Evolutionary conservation across 2,113 vertebrate genomes (phyloP).

Genomic region (Boulengerochromis microlepis): DNA sequence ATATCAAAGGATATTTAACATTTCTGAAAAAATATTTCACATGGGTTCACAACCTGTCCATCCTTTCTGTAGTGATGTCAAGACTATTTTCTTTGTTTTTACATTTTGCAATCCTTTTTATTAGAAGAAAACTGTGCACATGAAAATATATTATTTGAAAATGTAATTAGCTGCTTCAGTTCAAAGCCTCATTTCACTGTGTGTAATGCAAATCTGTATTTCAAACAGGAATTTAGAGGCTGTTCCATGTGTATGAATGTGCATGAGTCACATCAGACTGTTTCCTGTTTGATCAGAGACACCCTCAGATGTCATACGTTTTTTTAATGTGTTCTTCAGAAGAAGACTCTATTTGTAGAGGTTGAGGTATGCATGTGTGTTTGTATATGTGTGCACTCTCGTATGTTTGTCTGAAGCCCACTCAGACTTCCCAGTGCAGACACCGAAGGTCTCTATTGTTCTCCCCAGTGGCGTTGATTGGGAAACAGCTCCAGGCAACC

Average conservation of each 20-base stretch:
- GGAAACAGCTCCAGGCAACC: slow-evolving; percentile 63
- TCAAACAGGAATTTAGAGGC: slow-evolving; percentile 1
- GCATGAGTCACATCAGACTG: slow-evolving; percentile 34
- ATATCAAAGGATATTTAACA: neutral
- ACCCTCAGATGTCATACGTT: slow-evolving; percentile 24
- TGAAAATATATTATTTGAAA: neutral
- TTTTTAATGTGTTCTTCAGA: slow-evolving; percentile 39
- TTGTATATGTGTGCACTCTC: neutral
- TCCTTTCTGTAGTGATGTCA: neutral
- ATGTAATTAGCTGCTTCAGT: neutral
- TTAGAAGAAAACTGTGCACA: neutral
- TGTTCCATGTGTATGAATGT: slow-evolving; percentile 14
- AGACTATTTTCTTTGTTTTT: neutral
- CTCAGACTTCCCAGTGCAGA: slow-evolving; percentile 42
- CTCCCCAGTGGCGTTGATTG: slow-evolving; percentile 54
- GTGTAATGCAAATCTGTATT: slow-evolving; percentile 27
- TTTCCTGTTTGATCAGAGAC: slow-evolving; percentile 43
- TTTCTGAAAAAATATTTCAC: neutral
- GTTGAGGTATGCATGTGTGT: neutral
- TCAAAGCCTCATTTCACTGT: slow-evolving; percentile 12
- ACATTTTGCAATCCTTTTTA: neutral
- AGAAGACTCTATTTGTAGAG: slow-evolving; percentile 34
- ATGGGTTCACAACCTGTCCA: neutral
- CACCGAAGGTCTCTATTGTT: slow-evolving; percentile 52
- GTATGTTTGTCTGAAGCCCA: slow-evolving; percentile 31